phyloP scores from a whole-genome alignment of 2,113 vertebrate genomes.

The Oryzias celebensis region DNA sequence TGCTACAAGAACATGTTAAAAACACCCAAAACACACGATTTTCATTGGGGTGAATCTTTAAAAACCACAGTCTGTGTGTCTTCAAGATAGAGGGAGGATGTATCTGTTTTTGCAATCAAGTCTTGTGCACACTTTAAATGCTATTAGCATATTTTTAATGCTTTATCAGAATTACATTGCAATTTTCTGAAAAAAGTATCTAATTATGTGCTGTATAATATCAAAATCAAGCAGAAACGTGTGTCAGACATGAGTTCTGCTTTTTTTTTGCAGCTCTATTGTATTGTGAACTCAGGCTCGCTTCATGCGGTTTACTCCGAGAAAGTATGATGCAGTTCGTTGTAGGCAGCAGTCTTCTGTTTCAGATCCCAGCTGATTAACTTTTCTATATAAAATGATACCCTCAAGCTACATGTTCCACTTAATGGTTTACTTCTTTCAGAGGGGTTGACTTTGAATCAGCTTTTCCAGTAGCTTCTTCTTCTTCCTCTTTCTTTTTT shows the following conservation, averaged over 20 bases:
- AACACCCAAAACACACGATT: no score
- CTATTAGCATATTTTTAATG: no score
- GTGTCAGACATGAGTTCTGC: constrained; percentile 5
- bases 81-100: no score
- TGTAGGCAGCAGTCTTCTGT: constrained; percentile 14
- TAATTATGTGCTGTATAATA: no score
- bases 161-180: no score
- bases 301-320: constrained; percentile 6
- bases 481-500: not conserved
- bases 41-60: no score
- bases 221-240: no score
- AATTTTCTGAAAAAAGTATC: no score
- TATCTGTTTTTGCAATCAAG: no score
- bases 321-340: constrained; percentile 13
- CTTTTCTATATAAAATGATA: constrained; percentile 32
- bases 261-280: not conserved
- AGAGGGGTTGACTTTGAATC: constrained; percentile 23
- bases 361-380: constrained; percentile 36
- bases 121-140: no score
- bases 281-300: constrained; percentile 1
- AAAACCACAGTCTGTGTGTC: no score
- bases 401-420: constrained; percentile 32
- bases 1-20: no score
- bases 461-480: constrained; percentile 4
- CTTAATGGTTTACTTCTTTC: constrained; percentile 24